A percentile compares a stretch with the other conserved stretches of the same genome.
Conservation (phyloP, 37 sponge, comb jelly and placozoan species). For the Hexactinellida sp. region DNA sequence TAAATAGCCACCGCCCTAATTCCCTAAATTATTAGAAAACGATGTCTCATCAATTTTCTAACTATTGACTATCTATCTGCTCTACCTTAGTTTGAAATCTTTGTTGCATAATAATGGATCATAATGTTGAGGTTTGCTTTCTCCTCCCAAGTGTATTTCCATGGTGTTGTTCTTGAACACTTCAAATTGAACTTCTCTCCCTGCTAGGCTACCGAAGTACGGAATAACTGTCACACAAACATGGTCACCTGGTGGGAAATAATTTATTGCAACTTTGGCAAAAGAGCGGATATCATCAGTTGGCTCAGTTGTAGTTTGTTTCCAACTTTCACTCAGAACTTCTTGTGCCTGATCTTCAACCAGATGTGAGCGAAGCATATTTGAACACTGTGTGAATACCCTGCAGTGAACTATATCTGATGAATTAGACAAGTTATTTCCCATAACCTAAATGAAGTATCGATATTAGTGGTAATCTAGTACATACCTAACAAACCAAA, state of each 20-base stretch:
- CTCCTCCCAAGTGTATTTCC: not conserved
- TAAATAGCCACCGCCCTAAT: too few species aligned
- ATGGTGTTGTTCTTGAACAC: conserved; percentile 4
- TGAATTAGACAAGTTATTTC: not conserved
- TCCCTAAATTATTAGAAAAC: too few species aligned
- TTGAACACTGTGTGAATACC: not conserved
- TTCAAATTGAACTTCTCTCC: not conserved
- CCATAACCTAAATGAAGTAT: not conserved
- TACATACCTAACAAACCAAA: too few species aligned
- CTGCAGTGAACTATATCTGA: not conserved
- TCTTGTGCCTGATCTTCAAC: not conserved
- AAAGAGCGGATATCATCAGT: not conserved
- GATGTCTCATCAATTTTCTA: too few species aligned
- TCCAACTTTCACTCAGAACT: not conserved
- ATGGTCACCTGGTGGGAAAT: not conserved
- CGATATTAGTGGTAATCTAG: too few species aligned
- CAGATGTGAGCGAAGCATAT: not conserved
- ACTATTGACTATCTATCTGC: too few species aligned
- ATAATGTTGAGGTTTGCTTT: not conserved
- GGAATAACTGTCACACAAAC: conserved; percentile 6
- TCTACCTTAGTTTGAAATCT: conserved; percentile 13
- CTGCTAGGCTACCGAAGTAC: not conserved
- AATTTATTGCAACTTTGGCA: not conserved
- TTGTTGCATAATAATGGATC: not conserved
- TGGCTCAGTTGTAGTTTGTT: not conserved